These are phyloP conservation scores for Brachyopa scutellaris DNA, from an alignment of 2,888 invertebrate genomes.

Conservation along the genomic window DNA sequence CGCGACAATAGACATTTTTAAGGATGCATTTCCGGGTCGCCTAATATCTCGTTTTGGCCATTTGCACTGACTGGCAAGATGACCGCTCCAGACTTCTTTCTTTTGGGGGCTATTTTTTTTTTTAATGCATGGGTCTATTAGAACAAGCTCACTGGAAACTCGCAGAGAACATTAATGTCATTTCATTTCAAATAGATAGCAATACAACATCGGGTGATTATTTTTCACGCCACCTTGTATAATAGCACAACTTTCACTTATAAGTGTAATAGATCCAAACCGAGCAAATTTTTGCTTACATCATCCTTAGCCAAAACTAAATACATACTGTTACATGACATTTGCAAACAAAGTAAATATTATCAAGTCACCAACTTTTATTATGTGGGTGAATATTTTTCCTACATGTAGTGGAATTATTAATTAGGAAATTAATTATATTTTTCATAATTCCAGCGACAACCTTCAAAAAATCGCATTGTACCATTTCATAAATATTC, in stretches of 20 bases:
- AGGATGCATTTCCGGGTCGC: too few species aligned
- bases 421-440: background rate
- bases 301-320: background rate
- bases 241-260: conserved; percentile 5
- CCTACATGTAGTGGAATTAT: background rate
- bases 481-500: background rate
- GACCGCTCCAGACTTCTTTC: too few species aligned
- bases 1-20: too few species aligned
- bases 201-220: too few species aligned
- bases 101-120: too few species aligned
- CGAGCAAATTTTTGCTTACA: background rate
- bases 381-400: background rate
- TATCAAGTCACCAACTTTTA: background rate
- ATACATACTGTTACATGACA: background rate
- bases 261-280: background rate
- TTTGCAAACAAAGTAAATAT: background rate
- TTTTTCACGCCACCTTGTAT: too few species aligned
- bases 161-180: too few species aligned
- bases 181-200: too few species aligned
- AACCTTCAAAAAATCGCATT: background rate
- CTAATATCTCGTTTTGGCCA: too few species aligned
- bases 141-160: too few species aligned
- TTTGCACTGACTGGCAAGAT: too few species aligned
- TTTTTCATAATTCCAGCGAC: background rate
- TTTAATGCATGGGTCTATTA: too few species aligned